A percentile compares a stretch with the other conserved stretches of the same genome.
phyloP scores from a whole-genome alignment of 2,888 invertebrate genomes.

The Mythimna pallens region DNA sequence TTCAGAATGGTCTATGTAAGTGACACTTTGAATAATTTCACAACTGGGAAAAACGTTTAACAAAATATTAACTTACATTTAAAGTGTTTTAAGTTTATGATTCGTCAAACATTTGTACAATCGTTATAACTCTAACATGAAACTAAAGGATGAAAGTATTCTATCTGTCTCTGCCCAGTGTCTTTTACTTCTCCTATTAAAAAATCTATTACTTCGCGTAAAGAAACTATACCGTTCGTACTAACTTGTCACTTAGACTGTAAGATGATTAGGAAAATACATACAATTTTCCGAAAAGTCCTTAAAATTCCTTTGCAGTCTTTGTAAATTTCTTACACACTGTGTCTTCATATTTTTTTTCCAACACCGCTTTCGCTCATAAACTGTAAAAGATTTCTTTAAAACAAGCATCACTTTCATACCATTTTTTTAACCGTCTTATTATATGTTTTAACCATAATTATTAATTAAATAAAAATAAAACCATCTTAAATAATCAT shows the following conservation, averaged over 20 bases:
- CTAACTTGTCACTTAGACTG: no score
- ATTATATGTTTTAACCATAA: no score
- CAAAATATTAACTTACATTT: background rate
- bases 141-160: background rate
- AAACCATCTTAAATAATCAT: background rate
- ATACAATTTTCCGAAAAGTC: no score
- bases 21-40: background rate
- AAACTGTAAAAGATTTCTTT: no score
- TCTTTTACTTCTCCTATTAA: background rate
- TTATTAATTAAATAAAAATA: no score
- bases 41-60: background rate
- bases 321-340: no score
- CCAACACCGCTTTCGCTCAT: no score
- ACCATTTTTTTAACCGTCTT: no score
- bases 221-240: background rate
- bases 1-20: conserved; percentile 34
- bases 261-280: no score
- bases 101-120: background rate
- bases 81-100: background rate
- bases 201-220: background rate
- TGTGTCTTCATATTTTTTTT: no score
- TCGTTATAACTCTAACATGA: background rate
- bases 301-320: no score
- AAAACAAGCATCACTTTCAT: no score
- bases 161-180: background rate